Base-by-base conservation (phyloP, 92 coral and sea anemone species). In the Blastomussa wellsi region DNA sequence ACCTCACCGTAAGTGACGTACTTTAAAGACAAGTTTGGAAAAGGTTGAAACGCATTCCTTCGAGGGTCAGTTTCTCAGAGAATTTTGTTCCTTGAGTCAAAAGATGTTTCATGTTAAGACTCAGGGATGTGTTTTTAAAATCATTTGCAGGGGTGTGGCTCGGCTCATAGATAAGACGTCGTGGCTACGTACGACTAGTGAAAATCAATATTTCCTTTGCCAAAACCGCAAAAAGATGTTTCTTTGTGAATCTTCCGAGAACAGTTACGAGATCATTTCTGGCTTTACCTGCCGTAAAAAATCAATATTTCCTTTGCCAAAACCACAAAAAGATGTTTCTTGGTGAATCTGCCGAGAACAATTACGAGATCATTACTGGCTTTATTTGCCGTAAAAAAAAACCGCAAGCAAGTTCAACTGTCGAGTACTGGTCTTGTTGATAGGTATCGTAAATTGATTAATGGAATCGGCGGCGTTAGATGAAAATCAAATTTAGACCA, bases 241-340 rank as follows among this genome's bases (percentile, higher is more conserved):
- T 11, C n/a, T 24, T 73, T 0, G 10, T 8, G 32, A 22, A 62
- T 62, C 32, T 37, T 29, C 44, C 1, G 26, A 36, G 75, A 70
- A 70, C n/a, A n/a, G 0, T 47, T 70, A 20, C 75, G 48, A 70
- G 48, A 36, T 70, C 9, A 16, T n/a, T 57, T 1, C 5, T 57
- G 65, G 1, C 1, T 13, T 75, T 9, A 75, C 28, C 29, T 48
- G 14, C 39, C 59, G 14, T 15, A 69, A 19, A 57, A 51, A 51
- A 51, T n/a, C n/a, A n/a, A n/a, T n/a, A n/a, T 31, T 76, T 19
- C 65, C 28, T 52, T 76, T 76, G 80, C 65, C 80, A 49, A 51
- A 12, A 29, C 57, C 65, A 17, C 80, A 76, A 51, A 76, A 9
- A 12, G 19, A 22, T 3, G 17, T 73, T 48, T 11, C n/a, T 24